Conservation (phyloP, 2,797 vertebrate species). For the Myotis daubentonii region DNA sequence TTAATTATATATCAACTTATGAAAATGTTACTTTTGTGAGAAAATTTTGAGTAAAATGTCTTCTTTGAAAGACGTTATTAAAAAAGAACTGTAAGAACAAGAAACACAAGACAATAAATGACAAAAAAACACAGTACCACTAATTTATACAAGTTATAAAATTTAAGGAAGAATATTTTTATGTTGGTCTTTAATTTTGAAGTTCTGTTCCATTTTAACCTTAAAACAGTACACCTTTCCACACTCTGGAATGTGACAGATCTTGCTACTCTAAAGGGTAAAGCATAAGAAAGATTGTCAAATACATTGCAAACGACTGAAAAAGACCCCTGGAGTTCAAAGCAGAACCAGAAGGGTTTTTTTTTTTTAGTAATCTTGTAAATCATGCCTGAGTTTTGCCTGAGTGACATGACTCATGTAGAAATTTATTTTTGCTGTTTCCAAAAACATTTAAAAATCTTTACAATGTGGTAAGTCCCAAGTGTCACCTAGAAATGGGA, state of each 20-base stretch:
- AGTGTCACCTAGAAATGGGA: background rate
- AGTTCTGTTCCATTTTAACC: background rate
- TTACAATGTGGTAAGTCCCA: background rate
- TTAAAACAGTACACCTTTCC: background rate
- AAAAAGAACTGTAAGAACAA: background rate
- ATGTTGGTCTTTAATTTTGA: background rate
- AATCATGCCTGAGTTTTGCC: background rate
- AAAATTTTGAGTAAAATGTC: constrained; percentile 16
- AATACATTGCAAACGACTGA: background rate
- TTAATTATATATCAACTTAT: constrained; percentile 19
- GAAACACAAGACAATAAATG: background rate
- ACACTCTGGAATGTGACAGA: background rate
- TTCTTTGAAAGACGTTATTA: constrained; percentile 1
- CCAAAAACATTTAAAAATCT: background rate
- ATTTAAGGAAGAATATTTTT: background rate
- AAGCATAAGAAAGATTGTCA: background rate
- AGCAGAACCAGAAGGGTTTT: background rate
- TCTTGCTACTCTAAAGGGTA: background rate
- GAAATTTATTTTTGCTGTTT: background rate
- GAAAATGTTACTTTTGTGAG: constrained; percentile 15
- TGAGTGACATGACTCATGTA: background rate
- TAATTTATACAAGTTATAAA: background rate
- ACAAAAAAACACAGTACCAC: background rate
- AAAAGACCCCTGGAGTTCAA: background rate
- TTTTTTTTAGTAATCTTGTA: background rate